Percentiles rank a stretch among this genome's conserved stretches.
Evolutionary conservation across 2,113 vertebrate species (phyloP).

Genomic region (Balaenoptera acutorostrata): DNA sequence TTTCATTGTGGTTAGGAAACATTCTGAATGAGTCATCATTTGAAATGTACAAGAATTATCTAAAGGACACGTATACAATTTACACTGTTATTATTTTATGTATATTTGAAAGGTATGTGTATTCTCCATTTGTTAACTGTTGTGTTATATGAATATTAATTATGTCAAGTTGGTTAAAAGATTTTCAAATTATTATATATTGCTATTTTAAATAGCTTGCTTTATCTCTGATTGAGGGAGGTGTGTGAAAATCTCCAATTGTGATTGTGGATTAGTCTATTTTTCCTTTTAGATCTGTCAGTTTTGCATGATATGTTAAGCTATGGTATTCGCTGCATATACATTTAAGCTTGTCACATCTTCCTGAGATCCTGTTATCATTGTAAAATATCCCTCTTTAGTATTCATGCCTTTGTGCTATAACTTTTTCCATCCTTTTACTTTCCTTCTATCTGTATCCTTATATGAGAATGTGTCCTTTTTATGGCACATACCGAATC

Average conservation of each 20-base stretch:
- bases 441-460: neutral
- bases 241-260: neutral
- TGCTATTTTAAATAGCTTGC: neutral
- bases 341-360: neutral
- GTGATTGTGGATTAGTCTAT: neutral
- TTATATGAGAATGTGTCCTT: neutral
- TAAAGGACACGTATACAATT: neutral
- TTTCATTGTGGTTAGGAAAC: neutral
- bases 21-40: neutral
- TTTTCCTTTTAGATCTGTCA: neutral
- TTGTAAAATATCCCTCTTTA: neutral
- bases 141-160: neutral
- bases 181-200: neutral
- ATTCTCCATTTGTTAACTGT: neutral
- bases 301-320: neutral
- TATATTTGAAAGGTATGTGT: neutral
- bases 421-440: neutral
- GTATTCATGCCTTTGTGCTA: neutral
- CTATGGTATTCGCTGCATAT: neutral
- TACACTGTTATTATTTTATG: neutral
- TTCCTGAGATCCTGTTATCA: neutral
- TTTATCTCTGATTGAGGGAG: neutral
- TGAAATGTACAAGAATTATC: neutral
- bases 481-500: neutral
- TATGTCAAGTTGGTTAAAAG: neutral